A percentile compares a stretch with the other conserved stretches of the same genome.
Evolutionary conservation across 2,888 invertebrate genomes (phyloP).

Genomic region (Lasioglossum villosulum): DNA sequence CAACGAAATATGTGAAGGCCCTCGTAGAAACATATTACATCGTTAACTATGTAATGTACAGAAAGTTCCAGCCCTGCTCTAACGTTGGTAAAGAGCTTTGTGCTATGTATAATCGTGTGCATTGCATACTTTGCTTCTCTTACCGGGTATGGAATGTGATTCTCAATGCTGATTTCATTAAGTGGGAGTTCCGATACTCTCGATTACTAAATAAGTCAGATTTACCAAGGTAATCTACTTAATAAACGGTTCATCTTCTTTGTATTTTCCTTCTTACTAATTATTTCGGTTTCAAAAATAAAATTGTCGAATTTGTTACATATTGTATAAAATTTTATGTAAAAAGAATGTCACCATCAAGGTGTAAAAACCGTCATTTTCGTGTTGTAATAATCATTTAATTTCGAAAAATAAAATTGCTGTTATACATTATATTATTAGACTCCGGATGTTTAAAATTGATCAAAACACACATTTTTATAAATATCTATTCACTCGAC

Average conservation of each 20-base stretch:
- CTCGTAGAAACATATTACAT: conserved; percentile 72
- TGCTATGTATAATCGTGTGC: conserved; percentile 84
- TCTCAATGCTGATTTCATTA: conserved; percentile 72
- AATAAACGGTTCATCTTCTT: neutral
- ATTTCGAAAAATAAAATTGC: neutral
- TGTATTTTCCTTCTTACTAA: conserved; percentile 7
- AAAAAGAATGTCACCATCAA: neutral
- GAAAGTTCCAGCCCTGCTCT: conserved; percentile 78
- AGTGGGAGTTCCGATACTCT: neutral
- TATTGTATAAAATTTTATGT: neutral
- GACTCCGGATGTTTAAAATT: neutral
- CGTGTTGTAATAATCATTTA: neutral
- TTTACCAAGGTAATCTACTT: conserved; percentile 20
- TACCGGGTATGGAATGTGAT: conserved; percentile 77
- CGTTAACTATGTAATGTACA: conserved; percentile 77
- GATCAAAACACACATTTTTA: neutral
- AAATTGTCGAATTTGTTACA: neutral
- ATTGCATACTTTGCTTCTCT: conserved; percentile 74
- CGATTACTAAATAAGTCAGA: conserved; percentile 3
- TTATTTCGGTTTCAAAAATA: neutral
- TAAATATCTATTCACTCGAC: neutral
- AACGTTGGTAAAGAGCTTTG: conserved; percentile 79
- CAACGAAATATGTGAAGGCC: conserved; percentile 65
- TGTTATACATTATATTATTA: neutral
- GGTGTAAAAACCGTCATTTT: neutral